Base-by-base conservation (phyloP, 2,797 vertebrate genomes). In the Characodon lateralis region DNA sequence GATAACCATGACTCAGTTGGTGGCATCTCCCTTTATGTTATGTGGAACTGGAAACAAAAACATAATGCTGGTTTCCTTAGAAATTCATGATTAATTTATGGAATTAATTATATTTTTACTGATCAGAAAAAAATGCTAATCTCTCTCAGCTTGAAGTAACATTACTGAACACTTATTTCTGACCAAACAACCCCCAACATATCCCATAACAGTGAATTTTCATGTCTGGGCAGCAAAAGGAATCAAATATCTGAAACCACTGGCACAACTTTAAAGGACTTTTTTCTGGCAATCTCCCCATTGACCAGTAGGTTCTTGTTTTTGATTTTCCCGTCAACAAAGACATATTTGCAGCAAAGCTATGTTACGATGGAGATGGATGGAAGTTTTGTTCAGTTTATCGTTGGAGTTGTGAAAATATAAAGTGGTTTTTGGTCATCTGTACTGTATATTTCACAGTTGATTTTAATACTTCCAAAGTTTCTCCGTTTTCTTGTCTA, bases 1-100 rank as follows among this genome's bases (percentile, higher is more conserved):
- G 72, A 18, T 76, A 55, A n/a, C 80, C 69, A 76, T 73, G 61
- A 53, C 74, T 69, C 59, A 73, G 68, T n/a, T 55, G 66, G 73
- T 76, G 28, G 56, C 75, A 63, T 8, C 58, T 39, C 16, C 12
- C 74, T 31, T 4, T 41, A 16, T 18, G 68, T 66, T 28, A 59
- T 31, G 53, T 53, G 31, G 26, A 71, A 39, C 46, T 31, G n/a
- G n/a, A 51, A 28, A 73, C 53, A n/a, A 61, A 73, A 77, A 69
- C 41, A 46, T 28, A 68, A 2, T 28, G 16, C 12, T 24, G 28
- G 35, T n/a, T 74, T 51, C 5, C 13, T 41, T 5, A 8, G 20
- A 41, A 41, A 43, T 35, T 35, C 35, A 3, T 35, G 35, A 35
- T 35, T 35, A 35, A 35, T 56, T n/a, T 24, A 55, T 20, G 53